Evolutionary conservation across 2,888 invertebrate genomes (phyloP), one percentile per base, ranked within the genome.

Genomic region (Bugulina stolonifera): DNA sequence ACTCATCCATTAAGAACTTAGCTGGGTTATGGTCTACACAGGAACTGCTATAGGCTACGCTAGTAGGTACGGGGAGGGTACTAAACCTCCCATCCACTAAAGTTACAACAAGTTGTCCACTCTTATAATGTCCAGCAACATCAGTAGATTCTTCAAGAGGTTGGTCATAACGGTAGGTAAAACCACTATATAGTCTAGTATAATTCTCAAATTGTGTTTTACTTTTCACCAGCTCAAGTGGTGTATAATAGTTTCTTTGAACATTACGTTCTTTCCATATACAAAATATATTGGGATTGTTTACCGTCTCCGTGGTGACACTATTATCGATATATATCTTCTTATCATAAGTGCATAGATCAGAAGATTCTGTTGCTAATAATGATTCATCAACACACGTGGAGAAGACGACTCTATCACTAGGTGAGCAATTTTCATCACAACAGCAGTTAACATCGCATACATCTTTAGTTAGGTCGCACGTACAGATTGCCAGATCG

Each of bases 401-500:
- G 25, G 87, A 86, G 83, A 93, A 91, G 1, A 88, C 85, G 73
- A 83, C 80, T 73, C 86, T 86, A 77, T 92, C 89, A 71, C 85
- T 84, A 34, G 85, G 83, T 14, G 87, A 85, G 80, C 93, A 93
- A 77, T 93, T 91, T 69, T 78, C 80, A 82, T 93, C 93, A 82
- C 93, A 93, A 80, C 93, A 93, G 80, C 93, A 93, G 82, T 92
- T 91, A 72, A 92, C 87, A 83, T 93, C 92, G 84, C 93, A 93
- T 54, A 86, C 85, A 77, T 79, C 79, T 2, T 86, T 85, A 25
- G 81, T 82, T 75, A 84, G 74, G 73, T 84, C 84, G 78, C 85
- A 85, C 10, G 79, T 79, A 73, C 84, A 85, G 54, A 77, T 76
- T 1, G 80, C 80, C n/a, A 83, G 73, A 76, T 82, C 84, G 57